These are phyloP conservation scores for Isoperla grammatica DNA, from an alignment of 2,888 invertebrate species.

Conservation along the genomic window DNA sequence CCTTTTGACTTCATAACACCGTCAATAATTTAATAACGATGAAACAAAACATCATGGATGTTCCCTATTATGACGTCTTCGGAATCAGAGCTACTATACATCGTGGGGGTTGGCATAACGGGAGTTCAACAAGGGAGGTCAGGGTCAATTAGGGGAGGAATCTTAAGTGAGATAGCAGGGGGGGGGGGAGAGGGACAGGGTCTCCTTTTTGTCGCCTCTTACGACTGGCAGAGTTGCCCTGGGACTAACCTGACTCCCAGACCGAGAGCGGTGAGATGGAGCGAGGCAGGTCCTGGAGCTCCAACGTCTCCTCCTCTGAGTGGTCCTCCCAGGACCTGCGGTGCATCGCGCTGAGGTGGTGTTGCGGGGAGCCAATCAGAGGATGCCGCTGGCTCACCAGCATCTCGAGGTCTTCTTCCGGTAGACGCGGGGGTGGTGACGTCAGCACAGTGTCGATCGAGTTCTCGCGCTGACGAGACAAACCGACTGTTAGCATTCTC, in stretches of 20 bases:
- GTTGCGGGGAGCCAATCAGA: background rate
- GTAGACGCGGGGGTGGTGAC: constrained; percentile 49
- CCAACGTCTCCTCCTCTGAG: constrained; percentile 62
- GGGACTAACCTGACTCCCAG: constrained; percentile 35
- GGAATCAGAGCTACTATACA: too few species aligned
- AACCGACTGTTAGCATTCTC: too few species aligned
- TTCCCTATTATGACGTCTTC: too few species aligned
- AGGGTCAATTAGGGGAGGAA: too few species aligned
- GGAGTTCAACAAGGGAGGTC: too few species aligned
- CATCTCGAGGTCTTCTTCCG: constrained; percentile 15
- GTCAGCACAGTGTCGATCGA: constrained; percentile 62
- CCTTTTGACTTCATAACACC: too few species aligned
- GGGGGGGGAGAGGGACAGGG: background rate
- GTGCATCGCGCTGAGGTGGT: constrained; percentile 32
- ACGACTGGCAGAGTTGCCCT: too few species aligned
- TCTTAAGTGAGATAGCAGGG: too few species aligned
- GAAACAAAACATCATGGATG: too few species aligned
- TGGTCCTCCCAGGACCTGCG: constrained; percentile 66
- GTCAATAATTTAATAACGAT: too few species aligned
- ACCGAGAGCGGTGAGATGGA: constrained; percentile 44
- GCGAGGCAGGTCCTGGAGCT: constrained; percentile 58
- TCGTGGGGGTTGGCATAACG: too few species aligned
- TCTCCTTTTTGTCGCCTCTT: too few species aligned
- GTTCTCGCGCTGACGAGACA: constrained; percentile 53
- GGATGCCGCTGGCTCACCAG: constrained; percentile 17